These are phyloP conservation scores for Hydropsyche tenuis DNA, from an alignment of 1,140 invertebrate species.

Conservation along the genomic window DNA sequence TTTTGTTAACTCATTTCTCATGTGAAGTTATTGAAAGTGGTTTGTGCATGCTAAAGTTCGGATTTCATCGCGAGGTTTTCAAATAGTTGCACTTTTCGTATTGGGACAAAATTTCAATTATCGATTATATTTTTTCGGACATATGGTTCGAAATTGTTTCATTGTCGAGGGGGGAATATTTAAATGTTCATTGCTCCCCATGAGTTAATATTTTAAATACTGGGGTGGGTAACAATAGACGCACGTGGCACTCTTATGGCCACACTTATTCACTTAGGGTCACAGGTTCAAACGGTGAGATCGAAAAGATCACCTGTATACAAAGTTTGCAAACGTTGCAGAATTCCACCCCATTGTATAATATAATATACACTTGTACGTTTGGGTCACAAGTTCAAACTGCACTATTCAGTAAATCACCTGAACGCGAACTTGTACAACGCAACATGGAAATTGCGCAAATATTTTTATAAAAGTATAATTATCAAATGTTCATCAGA, in stretches of 20 bases:
- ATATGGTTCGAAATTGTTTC: no score
- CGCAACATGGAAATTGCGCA: no score
- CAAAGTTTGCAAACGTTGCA: not conserved
- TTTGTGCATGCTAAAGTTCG: not conserved
- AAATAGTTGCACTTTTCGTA: no score
- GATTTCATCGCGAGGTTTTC: no score
- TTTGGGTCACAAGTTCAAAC: no score
- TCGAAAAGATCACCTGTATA: not conserved
- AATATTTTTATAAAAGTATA: no score
- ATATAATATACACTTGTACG: not conserved
- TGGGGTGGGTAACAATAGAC: slow-evolving; percentile 18
- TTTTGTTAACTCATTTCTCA: slow-evolving; percentile 7
- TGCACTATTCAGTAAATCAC: no score
- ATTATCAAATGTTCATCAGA: no score
- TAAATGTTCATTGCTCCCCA: not conserved
- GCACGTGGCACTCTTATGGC: not conserved
- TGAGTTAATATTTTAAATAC: not conserved
- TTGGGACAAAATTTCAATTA: no score
- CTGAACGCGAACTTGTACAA: no score
- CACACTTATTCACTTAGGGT: not conserved
- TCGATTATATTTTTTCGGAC: no score
- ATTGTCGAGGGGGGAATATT: not conserved
- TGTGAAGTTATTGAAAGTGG: slow-evolving; percentile 24
- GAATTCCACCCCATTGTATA: not conserved
- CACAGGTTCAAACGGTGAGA: slow-evolving; percentile 18